Evolutionary conservation across 2,113 vertebrate species (phyloP).

Genomic region (Corythornis vintsioides): DNA sequence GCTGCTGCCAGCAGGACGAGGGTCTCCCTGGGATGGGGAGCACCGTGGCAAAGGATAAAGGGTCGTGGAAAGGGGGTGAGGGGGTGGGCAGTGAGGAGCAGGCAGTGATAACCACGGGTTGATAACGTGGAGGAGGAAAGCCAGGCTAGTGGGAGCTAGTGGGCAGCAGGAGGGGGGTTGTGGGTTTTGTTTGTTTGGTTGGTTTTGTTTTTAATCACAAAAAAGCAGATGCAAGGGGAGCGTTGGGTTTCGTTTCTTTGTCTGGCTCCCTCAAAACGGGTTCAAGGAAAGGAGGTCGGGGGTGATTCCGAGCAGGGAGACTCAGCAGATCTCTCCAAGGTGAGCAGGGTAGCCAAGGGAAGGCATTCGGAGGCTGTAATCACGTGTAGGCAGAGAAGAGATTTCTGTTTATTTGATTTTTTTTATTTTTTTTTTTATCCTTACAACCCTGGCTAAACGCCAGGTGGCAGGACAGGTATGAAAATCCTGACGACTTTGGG

Average conservation of each 20-base stretch:
- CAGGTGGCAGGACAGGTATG: neutral
- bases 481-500: neutral
- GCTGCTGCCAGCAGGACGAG: neutral
- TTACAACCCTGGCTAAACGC: neutral
- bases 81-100: neutral
- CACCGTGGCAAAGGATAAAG: neutral
- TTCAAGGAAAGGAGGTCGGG: neutral
- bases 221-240: neutral
- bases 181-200: too few relatives aligned
- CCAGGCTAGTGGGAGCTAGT: neutral
- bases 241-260: constrained; percentile 22
- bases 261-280: neutral
- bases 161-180: neutral
- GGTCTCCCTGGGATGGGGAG: neutral
- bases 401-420: neutral
- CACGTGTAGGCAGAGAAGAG: neutral
- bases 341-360: neutral
- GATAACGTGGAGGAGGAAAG: neutral
- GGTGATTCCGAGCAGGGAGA: neutral
- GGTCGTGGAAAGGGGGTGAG: neutral
- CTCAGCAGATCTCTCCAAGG: neutral
- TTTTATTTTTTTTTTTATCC: neutral
- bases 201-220: neutral
- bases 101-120: neutral
- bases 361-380: neutral